phyloP scores from a whole-genome alignment of 2,888 invertebrate species.

The Ormyrus thymus region DNA sequence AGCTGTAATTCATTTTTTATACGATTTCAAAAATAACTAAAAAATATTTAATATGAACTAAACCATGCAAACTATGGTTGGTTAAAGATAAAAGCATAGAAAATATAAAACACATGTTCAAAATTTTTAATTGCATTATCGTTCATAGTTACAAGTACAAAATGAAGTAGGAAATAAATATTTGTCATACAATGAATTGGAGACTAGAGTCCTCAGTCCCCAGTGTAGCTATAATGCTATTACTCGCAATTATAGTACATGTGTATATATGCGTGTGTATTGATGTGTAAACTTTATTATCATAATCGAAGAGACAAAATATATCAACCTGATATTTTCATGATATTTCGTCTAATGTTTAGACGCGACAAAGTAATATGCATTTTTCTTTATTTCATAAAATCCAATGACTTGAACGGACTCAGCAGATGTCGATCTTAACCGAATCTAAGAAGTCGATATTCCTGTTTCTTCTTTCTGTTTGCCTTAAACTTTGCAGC shows the following conservation, averaged over 20 bases:
- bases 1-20: not conserved
- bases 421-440: conserved; percentile 45
- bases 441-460: conserved; percentile 37
- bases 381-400: conserved; percentile 27
- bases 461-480: conserved; percentile 6
- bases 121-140: conserved; percentile 65
- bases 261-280: conserved; percentile 26
- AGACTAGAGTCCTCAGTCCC: conserved; percentile 70
- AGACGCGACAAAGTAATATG: not conserved
- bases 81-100: conserved; percentile 66
- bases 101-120: conserved; percentile 69
- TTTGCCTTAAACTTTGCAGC: conserved; percentile 23
- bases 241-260: conserved; percentile 48
- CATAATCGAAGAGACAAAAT: conserved; percentile 43
- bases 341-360: conserved; percentile 38
- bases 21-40: not conserved
- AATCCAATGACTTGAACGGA: conserved; percentile 29
- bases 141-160: conserved; percentile 70
- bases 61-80: conserved; percentile 57
- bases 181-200: conserved; percentile 67
- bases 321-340: conserved; percentile 34
- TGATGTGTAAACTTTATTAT: conserved; percentile 41
- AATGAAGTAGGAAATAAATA: conserved; percentile 72
- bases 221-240: conserved; percentile 49
- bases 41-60: not conserved